Evolutionary conservation across 2,888 invertebrate genomes (phyloP).

Genomic region (Lasioglossum villosulum): DNA sequence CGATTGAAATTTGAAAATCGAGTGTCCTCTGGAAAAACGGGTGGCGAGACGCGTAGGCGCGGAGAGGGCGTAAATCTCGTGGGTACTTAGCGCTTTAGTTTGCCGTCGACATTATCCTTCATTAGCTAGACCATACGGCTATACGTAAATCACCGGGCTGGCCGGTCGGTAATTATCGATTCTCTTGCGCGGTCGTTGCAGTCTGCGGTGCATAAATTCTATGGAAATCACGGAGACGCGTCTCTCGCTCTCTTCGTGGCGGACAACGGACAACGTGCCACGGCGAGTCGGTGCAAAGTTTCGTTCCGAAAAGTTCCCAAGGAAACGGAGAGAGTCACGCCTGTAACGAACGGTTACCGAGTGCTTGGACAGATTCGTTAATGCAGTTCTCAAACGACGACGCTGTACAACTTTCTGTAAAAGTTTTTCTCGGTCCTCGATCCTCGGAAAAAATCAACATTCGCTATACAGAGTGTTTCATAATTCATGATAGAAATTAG

Average conservation of each 20-base stretch:
- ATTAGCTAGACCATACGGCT: slow-evolving; percentile 34
- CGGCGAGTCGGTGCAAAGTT: not conserved
- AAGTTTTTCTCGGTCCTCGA: too few relatives aligned
- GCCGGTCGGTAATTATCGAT: slow-evolving; percentile 39
- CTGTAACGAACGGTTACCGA: not conserved
- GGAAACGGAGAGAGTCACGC: not conserved
- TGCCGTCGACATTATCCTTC: slow-evolving; percentile 29
- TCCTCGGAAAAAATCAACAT: too few relatives aligned
- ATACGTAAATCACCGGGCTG: slow-evolving; percentile 40
- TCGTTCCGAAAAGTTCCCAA: not conserved
- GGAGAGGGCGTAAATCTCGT: slow-evolving; percentile 46
- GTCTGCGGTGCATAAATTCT: slow-evolving; percentile 29
- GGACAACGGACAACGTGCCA: not conserved
- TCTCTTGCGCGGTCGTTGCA: slow-evolving; percentile 7
- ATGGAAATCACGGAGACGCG: slow-evolving; percentile 18
- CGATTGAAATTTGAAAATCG: not conserved
- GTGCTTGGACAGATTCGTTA: not conserved
- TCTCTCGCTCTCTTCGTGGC: not conserved
- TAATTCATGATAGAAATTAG: too few relatives aligned
- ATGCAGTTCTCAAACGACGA: not conserved
- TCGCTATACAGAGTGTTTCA: too few relatives aligned
- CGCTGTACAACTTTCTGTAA: too few relatives aligned
- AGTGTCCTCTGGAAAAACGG: not conserved
- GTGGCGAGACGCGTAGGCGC: not conserved
- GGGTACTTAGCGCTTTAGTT: slow-evolving; percentile 16